Percentiles rank a stretch among this genome's conserved stretches.
phyloP scores from a whole-genome alignment of 2,797 vertebrate genomes.

The Ctenochaetus hawaiiensis region DNA sequence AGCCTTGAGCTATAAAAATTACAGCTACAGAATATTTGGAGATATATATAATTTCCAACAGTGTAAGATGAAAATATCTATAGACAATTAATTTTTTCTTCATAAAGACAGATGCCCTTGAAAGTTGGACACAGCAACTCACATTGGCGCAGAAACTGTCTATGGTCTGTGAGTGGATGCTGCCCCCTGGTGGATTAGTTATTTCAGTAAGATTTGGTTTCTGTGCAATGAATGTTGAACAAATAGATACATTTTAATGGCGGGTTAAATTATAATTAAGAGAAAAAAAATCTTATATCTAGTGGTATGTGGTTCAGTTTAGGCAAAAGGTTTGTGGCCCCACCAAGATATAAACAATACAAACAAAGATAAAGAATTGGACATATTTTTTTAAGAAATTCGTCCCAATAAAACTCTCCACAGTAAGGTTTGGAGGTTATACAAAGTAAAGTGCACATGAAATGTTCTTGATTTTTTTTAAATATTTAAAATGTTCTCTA shows the following conservation, averaged over 20 bases:
- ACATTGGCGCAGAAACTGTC: not conserved
- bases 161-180: conserved; percentile 32
- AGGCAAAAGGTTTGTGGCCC: not conserved
- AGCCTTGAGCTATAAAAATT: not conserved
- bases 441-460: not conserved
- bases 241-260: not conserved
- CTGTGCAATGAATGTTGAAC: too few relatives aligned
- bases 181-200: conserved; percentile 63
- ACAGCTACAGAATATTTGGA: not conserved
- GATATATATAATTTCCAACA: not conserved
- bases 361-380: not conserved
- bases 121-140: not conserved
- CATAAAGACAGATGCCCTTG: conserved; percentile 6
- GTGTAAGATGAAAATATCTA: not conserved
- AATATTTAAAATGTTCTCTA: not conserved
- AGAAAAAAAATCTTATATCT: not conserved
- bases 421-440: not conserved
- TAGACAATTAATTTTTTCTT: conserved; percentile 15
- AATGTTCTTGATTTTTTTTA: not conserved
- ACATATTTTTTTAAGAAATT: not conserved
- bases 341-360: not conserved
- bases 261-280: not conserved
- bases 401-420: not conserved
- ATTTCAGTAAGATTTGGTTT: not conserved
- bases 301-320: not conserved